These are phyloP conservation scores for Chrysochloris asiatica DNA, from an alignment of 2,113 vertebrate species.

Conservation along the genomic window DNA sequence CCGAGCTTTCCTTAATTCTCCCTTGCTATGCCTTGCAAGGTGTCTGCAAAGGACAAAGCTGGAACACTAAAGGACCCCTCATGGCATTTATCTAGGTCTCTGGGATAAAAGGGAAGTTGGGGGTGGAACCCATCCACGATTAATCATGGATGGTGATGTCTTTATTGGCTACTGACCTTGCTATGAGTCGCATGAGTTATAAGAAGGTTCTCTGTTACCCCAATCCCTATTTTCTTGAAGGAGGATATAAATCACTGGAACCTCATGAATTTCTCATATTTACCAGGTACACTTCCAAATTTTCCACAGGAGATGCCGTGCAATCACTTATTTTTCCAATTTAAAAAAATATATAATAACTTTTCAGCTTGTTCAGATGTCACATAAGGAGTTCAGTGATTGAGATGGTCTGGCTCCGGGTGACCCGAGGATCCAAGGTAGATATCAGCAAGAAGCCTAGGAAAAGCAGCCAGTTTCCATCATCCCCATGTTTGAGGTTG, in stretches of 20 bases:
- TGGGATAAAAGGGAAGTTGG: conserved; percentile 65
- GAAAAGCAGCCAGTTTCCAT: conserved; percentile 70
- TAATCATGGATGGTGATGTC: conserved; percentile 73
- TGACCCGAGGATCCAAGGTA: conserved; percentile 71
- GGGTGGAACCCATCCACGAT: conserved; percentile 64
- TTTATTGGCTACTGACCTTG: conserved; percentile 81
- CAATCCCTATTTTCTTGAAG: conserved; percentile 76
- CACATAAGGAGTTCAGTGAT: conserved; percentile 72
- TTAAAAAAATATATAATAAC: conserved; percentile 71
- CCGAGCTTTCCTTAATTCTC: conserved; percentile 36
- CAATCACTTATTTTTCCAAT: conserved; percentile 72
- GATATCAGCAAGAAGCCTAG: conserved; percentile 50
- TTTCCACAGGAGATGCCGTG: conserved; percentile 74
- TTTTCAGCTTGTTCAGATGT: conserved; percentile 76
- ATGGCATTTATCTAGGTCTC: conserved; percentile 67
- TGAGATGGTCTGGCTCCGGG: conserved; percentile 68
- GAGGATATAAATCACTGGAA: conserved; percentile 76
- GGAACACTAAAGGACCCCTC: conserved; percentile 40
- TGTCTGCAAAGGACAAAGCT: conserved; percentile 58
- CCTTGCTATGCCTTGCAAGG: not conserved
- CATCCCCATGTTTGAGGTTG: conserved; percentile 67
- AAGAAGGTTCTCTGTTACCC: conserved; percentile 78
- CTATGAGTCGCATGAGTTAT: conserved; percentile 74
- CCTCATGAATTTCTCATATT: conserved; percentile 80
- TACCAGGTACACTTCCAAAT: conserved; percentile 74